Evolutionary conservation across 2,888 invertebrate genomes (phyloP), one percentile per base, ranked within the genome.

Genomic region (Phytoseiulus persimilis): DNA sequence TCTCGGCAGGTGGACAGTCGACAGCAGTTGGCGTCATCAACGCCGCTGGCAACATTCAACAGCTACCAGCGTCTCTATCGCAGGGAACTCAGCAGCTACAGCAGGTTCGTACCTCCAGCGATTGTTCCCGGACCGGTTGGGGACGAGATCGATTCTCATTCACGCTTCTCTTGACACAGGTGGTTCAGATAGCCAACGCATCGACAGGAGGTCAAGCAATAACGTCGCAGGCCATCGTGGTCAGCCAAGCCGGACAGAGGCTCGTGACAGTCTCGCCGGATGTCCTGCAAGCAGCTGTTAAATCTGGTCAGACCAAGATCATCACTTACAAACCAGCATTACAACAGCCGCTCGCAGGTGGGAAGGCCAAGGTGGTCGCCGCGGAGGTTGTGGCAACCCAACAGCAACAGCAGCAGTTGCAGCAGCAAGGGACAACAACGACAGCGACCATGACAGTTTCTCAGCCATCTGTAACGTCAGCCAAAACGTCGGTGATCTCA

Each of bases 281-380:
- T 45, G 87, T 87, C 32, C 87, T 87, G 87, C 87, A 87, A 32
- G 87, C 87, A 45, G 87, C 87, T 32, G 87, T 87, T 33, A 87
- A 87, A 45, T 87, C 32, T 45, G 87, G 87, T 6, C 87, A 87
- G 45, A 87, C 87, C 28, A 87, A 87, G 87, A 87, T 87, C 31
- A 87, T 87, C 31, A 87, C 87, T 6, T 87, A 87, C 45, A 87
- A 87, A 45, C 87, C 87, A n/a, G 87, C 87, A 45, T 45, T 87
- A 32, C 87, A 87, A 18, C 87, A 87, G 87, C 87, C 87, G 9
- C 87, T 87, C 28, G 45, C 45, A 87, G 87, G 87, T n/a, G 87
- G 87, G 87, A 87, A 45, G 87, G 87, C 87, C 87, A 87, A 87
- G 87, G 87, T 87, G 87, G 87, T 87, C 87, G 87, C 87, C 45